A percentile compares a stretch with the other conserved stretches of the same genome.
phyloP scores from a whole-genome alignment of 2,113 vertebrate genomes.

The Phalacrocorax carbo region DNA sequence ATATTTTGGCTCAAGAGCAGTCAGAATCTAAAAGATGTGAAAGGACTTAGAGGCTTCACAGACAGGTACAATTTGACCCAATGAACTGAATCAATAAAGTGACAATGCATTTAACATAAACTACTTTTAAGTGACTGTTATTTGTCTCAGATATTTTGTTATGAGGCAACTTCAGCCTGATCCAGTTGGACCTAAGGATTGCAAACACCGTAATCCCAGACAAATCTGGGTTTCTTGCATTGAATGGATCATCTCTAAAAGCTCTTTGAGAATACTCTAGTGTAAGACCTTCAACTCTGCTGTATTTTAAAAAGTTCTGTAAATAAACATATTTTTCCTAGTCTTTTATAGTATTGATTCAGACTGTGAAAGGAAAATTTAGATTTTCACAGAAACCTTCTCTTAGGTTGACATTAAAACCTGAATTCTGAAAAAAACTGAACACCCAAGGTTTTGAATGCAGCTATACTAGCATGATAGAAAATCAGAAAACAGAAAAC shows the following conservation, averaged over 20 bases:
- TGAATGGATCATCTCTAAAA: not conserved
- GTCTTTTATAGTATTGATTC: not conserved
- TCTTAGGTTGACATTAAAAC: not conserved
- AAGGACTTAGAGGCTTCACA: not conserved
- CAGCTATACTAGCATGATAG: not conserved
- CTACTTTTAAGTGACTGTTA: not conserved
- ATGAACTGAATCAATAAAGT: not conserved
- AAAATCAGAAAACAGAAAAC: not conserved
- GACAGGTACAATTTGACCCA: not conserved
- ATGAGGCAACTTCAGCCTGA: not conserved
- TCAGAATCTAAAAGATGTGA: not conserved
- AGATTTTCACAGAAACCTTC: not conserved
- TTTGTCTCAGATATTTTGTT: not conserved
- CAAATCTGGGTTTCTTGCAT: not conserved
- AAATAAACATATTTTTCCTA: not conserved
- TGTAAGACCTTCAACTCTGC: not conserved
- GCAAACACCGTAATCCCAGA: not conserved
- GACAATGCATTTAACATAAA: not conserved
- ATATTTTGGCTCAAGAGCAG: not conserved
- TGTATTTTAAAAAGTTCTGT: not conserved
- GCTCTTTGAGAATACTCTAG: not conserved
- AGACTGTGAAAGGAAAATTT: not conserved
- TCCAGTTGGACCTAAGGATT: not conserved
- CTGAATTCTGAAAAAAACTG: not conserved
- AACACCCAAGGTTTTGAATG: not conserved